phyloP scores from a whole-genome alignment of 2,113 vertebrate species.

The Heloderma charlesbogerti region DNA sequence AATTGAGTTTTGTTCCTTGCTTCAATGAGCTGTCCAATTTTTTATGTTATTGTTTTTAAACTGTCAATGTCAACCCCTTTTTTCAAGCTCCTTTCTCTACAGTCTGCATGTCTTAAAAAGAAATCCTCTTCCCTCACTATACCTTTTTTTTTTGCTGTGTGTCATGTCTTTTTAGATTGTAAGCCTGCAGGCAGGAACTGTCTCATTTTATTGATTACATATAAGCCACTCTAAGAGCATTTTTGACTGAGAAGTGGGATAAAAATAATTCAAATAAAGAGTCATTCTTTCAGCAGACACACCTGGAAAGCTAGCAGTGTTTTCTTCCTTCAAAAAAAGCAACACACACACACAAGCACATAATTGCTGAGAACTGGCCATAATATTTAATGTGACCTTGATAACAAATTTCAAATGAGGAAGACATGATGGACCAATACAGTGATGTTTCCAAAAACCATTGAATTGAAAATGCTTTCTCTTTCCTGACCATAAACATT shows the following conservation, averaged over 20 bases:
- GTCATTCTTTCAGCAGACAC: background rate
- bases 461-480: too few relatives aligned
- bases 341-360: background rate
- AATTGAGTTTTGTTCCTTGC: constrained; percentile 35
- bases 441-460: too few relatives aligned
- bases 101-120: background rate
- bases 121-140: too few relatives aligned
- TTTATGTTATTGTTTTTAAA: background rate
- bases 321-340: background rate
- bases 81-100: background rate
- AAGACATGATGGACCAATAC: background rate
- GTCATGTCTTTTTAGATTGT: too few relatives aligned
- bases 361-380: background rate
- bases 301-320: background rate
- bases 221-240: too few relatives aligned
- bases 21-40: constrained; percentile 2
- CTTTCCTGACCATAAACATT: too few relatives aligned
- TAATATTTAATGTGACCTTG: background rate
- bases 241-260: too few relatives aligned
- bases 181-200: too few relatives aligned
- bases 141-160: too few relatives aligned
- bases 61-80: background rate
- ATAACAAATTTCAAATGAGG: background rate
- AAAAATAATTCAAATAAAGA: too few relatives aligned
- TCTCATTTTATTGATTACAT: too few relatives aligned